Conservation (phyloP, 1,140 invertebrate genomes). For the Sycophaga agraensis region DNA sequence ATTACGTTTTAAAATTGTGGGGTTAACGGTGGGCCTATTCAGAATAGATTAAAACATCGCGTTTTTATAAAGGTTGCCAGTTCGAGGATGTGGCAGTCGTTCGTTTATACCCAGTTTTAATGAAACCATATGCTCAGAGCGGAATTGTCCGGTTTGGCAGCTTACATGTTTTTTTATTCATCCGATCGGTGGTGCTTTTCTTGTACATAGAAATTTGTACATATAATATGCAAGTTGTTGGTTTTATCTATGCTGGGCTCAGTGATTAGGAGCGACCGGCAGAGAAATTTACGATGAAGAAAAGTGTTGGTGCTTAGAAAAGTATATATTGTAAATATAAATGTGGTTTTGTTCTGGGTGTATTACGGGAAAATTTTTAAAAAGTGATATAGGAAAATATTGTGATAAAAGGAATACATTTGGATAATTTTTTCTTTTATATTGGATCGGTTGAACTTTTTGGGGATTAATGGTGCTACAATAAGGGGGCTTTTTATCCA, state of each 20-base stretch:
- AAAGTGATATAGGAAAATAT: conserved; percentile 19
- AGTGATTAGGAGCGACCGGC: neutral
- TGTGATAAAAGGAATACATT: conserved; percentile 8
- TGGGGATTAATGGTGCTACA: neutral
- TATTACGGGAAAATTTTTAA: neutral
- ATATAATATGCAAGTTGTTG: neutral
- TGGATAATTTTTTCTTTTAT: neutral
- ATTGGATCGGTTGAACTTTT: neutral
- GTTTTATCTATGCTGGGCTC: neutral
- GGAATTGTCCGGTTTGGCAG: neutral
- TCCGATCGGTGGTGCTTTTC: neutral
- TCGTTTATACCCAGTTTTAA: no score
- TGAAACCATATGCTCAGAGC: no score
- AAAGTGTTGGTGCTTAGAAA: conserved; percentile 21
- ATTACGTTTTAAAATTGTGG: neutral
- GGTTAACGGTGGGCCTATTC: neutral
- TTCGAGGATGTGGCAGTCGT: no score
- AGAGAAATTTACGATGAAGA: neutral
- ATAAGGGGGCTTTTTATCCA: neutral
- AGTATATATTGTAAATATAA: conserved; percentile 9
- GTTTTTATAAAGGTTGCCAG: neutral
- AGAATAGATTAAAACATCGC: neutral
- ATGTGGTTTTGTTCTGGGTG: neutral
- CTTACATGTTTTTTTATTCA: no score
- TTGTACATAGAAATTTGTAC: neutral